These are phyloP conservation scores for Lithobates sylvaticus DNA, from an alignment of 2,797 vertebrate species.

Conservation along the genomic window DNA sequence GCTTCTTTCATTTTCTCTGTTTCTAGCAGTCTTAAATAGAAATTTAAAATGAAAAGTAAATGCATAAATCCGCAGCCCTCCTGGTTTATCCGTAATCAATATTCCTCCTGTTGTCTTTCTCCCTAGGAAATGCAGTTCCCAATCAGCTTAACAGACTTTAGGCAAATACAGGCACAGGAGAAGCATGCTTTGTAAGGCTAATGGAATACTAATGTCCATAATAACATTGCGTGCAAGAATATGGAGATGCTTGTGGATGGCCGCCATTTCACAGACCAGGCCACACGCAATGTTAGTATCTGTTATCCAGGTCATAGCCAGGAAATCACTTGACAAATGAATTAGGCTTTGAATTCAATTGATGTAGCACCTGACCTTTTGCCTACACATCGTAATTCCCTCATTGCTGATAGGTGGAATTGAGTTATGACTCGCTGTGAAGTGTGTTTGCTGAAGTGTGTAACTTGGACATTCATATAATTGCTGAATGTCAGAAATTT, in stretches of 20 bases:
- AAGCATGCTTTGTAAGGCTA: neutral
- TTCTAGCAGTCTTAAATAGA: neutral
- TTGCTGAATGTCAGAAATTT: neutral
- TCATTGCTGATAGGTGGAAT: neutral
- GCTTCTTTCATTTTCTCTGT: neutral
- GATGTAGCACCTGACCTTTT: neutral
- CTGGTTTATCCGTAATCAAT: constrained; percentile 25
- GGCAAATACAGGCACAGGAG: neutral
- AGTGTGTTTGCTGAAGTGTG: neutral
- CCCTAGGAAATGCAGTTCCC: neutral
- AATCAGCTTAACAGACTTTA: neutral
- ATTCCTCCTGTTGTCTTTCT: constrained; percentile 1
- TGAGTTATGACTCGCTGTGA: neutral
- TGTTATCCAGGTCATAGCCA: neutral
- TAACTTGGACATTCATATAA: neutral
- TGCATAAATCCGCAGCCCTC: neutral
- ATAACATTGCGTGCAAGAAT: neutral
- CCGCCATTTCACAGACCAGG: neutral
- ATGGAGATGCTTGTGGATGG: neutral
- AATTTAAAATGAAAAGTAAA: neutral
- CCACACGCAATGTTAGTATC: neutral
- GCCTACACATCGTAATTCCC: neutral
- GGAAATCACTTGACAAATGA: neutral
- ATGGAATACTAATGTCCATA: neutral
- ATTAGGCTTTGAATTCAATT: neutral